phyloP scores from a whole-genome alignment of 2,797 vertebrate genomes.

The Peromyscus nudipes region DNA sequence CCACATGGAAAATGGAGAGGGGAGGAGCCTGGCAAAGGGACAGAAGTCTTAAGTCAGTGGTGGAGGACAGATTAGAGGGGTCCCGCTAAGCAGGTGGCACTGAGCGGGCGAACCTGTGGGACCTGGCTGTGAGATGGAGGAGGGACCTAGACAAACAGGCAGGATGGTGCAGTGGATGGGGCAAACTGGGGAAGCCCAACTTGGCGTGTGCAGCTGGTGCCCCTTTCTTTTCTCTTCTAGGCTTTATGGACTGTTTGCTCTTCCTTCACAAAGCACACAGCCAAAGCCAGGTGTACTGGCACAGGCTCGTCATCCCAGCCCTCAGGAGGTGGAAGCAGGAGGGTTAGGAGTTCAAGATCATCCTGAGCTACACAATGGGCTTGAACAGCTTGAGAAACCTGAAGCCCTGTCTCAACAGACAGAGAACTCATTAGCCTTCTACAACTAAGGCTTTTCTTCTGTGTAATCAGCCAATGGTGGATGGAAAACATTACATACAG shows the following conservation, averaged over 20 bases:
- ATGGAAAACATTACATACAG: neutral
- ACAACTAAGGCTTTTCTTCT: neutral
- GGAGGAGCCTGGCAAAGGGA: neutral
- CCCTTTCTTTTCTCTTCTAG: no score
- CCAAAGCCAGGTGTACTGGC: neutral
- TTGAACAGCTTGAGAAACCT: neutral
- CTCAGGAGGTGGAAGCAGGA: neutral
- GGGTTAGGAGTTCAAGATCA: neutral
- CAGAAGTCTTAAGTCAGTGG: neutral
- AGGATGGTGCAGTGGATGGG: no score
- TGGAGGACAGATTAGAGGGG: neutral
- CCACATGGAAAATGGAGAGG: neutral
- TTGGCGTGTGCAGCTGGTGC: neutral
- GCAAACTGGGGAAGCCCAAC: neutral
- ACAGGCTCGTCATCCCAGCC: neutral
- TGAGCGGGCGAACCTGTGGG: accelerated
- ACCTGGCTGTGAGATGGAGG: no score
- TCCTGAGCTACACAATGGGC: neutral
- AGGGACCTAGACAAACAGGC: neutral
- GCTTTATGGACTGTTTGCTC: accelerated
- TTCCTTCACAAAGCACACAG: neutral
- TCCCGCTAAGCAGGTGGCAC: accelerated
- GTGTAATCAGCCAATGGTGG: neutral
- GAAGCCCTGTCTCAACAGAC: neutral
- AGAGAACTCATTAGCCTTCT: neutral